phyloP scores from a whole-genome alignment of 2,113 vertebrate species.

The Pluvialis apricaria region DNA sequence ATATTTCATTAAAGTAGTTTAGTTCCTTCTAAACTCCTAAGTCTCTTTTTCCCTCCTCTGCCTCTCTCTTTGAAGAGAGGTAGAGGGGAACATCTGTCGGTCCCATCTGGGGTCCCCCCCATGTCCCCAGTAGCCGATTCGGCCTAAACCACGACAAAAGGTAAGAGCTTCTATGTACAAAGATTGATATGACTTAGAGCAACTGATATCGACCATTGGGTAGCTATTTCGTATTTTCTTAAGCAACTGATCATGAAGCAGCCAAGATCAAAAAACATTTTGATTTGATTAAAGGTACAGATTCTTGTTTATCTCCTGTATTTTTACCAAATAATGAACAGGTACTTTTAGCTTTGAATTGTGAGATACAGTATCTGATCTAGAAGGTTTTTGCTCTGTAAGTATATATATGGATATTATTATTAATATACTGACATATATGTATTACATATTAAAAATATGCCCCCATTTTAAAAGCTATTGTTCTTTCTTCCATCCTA shows the following conservation, averaged over 20 bases:
- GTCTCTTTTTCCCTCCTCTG: too few relatives aligned
- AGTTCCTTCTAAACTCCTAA: too few relatives aligned
- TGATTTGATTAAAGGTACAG: not conserved
- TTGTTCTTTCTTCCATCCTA: not conserved
- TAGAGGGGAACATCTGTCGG: too few relatives aligned
- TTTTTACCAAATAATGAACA: not conserved
- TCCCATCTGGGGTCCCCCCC: too few relatives aligned
- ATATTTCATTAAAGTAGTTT: too few relatives aligned
- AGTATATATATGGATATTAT: not conserved
- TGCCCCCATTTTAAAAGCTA: accelerated
- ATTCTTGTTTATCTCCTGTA: not conserved
- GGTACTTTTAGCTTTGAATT: not conserved
- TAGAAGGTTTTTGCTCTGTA: not conserved
- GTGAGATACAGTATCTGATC: not conserved
- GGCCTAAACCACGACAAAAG: too few relatives aligned
- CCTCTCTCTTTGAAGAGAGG: too few relatives aligned
- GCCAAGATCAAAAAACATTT: not conserved
- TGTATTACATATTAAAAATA: not conserved
- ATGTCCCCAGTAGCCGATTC: too few relatives aligned
- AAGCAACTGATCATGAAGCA: not conserved
- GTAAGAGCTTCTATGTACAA: not conserved
- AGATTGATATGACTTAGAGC: not conserved
- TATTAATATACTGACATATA: not conserved
- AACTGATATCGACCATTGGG: not conserved
- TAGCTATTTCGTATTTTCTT: not conserved